These are phyloP conservation scores for Polyodon spathula DNA, from an alignment of 2,113 vertebrate genomes.

Conservation along the genomic window DNA sequence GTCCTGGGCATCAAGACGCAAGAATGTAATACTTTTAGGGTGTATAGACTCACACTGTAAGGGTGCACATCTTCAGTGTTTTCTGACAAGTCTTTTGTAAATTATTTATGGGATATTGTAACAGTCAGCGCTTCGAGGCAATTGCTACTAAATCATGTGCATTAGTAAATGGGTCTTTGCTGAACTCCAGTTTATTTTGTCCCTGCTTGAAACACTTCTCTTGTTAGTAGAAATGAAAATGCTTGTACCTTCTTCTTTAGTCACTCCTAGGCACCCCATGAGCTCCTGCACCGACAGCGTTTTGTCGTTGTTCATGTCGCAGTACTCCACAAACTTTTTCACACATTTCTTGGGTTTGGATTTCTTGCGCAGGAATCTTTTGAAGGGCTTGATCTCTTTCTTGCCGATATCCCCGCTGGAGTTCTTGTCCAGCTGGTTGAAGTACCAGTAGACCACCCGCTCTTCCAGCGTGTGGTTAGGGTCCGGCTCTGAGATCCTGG, in stretches of 20 bases:
- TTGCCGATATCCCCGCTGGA: slow-evolving; percentile 86
- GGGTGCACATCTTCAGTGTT: no score
- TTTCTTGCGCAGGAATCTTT: slow-evolving; percentile 86
- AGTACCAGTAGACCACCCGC: slow-evolving; percentile 93
- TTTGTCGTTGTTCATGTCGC: slow-evolving; percentile 82
- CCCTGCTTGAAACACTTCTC: no score
- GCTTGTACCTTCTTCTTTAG: slow-evolving; percentile 70
- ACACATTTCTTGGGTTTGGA: slow-evolving; percentile 95
- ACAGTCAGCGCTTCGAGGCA: no score
- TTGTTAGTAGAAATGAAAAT: not conserved
- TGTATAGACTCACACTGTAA: no score
- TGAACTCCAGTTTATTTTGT: no score
- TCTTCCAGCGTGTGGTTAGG: slow-evolving; percentile 93
- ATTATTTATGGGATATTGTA: no score
- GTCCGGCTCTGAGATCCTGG: slow-evolving; percentile 82
- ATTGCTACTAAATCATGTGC: no score
- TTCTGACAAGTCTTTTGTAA: no score
- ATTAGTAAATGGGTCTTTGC: no score
- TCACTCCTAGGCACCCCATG: slow-evolving; percentile 86
- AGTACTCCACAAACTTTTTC: slow-evolving; percentile 94
- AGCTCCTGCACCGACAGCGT: slow-evolving; percentile 82
- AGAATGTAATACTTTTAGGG: no score
- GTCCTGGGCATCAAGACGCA: no score
- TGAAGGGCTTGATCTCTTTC: slow-evolving; percentile 95
- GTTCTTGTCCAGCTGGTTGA: slow-evolving; percentile 87